phyloP scores from a whole-genome alignment of 2,113 vertebrate genomes.

The Cinclus mexicanus region DNA sequence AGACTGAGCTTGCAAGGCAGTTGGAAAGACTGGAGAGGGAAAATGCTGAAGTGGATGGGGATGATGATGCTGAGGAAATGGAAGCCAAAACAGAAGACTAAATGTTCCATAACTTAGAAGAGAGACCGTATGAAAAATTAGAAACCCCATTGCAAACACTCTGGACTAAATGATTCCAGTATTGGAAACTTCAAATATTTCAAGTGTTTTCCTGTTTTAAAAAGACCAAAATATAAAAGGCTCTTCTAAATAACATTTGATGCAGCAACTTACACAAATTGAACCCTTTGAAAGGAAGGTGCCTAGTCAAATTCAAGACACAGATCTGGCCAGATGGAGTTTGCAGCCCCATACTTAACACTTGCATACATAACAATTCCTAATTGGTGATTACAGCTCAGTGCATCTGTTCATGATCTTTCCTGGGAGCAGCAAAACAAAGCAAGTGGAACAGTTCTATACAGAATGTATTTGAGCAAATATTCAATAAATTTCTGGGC shows the following conservation, averaged over 20 bases:
- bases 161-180: slow-evolving; percentile 73
- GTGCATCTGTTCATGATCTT: slow-evolving; percentile 36
- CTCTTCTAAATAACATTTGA: slow-evolving; percentile 46
- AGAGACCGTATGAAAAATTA: slow-evolving; percentile 28
- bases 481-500: slow-evolving; percentile 78
- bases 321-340: not conserved
- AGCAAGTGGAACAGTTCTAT: slow-evolving; percentile 44
- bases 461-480: slow-evolving; percentile 69
- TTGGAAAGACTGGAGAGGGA: slow-evolving; percentile 94
- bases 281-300: slow-evolving; percentile 37
- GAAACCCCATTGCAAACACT: slow-evolving; percentile 14
- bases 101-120: slow-evolving; percentile 28
- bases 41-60: slow-evolving; percentile 96
- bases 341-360: slow-evolving; percentile 19
- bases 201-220: slow-evolving; percentile 68
- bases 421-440: slow-evolving; percentile 38
- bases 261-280: slow-evolving; percentile 28
- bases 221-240: slow-evolving; percentile 65
- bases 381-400: slow-evolving; percentile 39
- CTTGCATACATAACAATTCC: slow-evolving; percentile 49
- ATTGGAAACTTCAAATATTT: slow-evolving; percentile 74
- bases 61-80: slow-evolving; percentile 96
- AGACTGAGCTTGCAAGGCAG: slow-evolving; percentile 94
- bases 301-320: slow-evolving; percentile 42
- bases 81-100: slow-evolving; percentile 96